A percentile compares a stretch with the other conserved stretches of the same genome.
Conservation (phyloP, 2,797 vertebrate species). For the Lepus oiostolus region DNA sequence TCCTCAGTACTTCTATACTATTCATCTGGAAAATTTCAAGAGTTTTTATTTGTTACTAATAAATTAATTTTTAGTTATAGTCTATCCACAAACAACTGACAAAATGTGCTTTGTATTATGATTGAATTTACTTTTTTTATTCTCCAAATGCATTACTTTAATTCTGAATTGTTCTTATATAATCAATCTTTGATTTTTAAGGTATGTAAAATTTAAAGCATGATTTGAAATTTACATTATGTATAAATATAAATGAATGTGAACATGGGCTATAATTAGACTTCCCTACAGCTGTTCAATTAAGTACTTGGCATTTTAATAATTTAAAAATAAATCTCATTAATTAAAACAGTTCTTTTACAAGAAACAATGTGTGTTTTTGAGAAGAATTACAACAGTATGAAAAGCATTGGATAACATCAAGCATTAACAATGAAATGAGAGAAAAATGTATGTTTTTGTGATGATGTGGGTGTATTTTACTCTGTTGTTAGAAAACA, state of each 20-base stretch:
- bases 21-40: conserved; percentile 56
- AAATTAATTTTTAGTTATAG: conserved; percentile 64
- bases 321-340: conserved; percentile 72
- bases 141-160: conserved; percentile 42
- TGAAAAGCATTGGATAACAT: conserved; percentile 39
- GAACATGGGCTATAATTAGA: conserved; percentile 58
- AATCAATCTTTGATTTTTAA: conserved; percentile 67
- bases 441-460: conserved; percentile 64
- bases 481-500: conserved; percentile 56
- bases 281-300: background rate
- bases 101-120: conserved; percentile 41
- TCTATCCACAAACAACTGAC: conserved; percentile 42
- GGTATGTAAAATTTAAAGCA: background rate
- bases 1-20: conserved; percentile 25
- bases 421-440: conserved; percentile 47
- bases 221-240: conserved; percentile 65
- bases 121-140: conserved; percentile 58
- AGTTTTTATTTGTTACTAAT: conserved; percentile 56
- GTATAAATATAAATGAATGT: conserved; percentile 50
- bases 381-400: conserved; percentile 55
- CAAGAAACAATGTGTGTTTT: conserved; percentile 2
- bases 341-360: conserved; percentile 57
- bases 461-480: conserved; percentile 39
- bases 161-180: conserved; percentile 70
- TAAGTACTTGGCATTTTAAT: conserved; percentile 53